phyloP scores from a whole-genome alignment of 35 echinoderm and acorn worm species.

The Apostichopus parvimensis region DNA sequence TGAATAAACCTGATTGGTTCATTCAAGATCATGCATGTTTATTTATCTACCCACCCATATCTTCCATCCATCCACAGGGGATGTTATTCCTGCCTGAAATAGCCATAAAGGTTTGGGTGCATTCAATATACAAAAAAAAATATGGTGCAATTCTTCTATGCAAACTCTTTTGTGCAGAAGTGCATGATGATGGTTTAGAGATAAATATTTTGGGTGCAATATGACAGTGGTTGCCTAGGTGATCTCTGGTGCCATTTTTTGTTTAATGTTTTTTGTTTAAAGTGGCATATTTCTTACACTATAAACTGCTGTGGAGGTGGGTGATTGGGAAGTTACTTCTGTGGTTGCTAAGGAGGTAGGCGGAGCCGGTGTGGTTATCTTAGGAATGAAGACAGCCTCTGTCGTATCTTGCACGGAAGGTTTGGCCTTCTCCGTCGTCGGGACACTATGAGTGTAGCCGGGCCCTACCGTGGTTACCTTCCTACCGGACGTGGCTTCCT shows the following conservation, averaged over 20 bases:
- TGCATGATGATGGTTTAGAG: neutral
- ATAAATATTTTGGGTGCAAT: neutral
- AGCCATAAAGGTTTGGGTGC: no score
- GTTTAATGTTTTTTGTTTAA: neutral
- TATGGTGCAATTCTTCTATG: neutral
- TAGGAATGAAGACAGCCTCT: neutral
- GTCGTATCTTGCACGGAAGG: neutral
- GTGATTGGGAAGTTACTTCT: conserved; percentile 29
- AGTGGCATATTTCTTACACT: conserved; percentile 30
- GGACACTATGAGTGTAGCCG: neutral
- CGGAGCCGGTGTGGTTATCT: neutral
- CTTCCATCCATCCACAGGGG: no score
- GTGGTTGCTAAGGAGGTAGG: conserved; percentile 31
- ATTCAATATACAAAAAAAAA: neutral
- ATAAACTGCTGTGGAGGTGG: conserved; percentile 39
- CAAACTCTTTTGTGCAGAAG: neutral
- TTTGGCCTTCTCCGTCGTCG: neutral
- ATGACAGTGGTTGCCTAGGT: neutral
- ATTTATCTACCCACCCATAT: no score
- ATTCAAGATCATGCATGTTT: no score
- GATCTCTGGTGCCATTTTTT: neutral
- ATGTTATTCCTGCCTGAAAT: no score
- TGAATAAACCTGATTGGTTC: no score
- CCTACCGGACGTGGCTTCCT: neutral
- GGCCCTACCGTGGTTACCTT: neutral